A percentile compares a stretch with the other conserved stretches of the same genome.
Evolutionary conservation across 2,797 vertebrate species (phyloP).

Genomic region (Brachyalestes nurse): DNA sequence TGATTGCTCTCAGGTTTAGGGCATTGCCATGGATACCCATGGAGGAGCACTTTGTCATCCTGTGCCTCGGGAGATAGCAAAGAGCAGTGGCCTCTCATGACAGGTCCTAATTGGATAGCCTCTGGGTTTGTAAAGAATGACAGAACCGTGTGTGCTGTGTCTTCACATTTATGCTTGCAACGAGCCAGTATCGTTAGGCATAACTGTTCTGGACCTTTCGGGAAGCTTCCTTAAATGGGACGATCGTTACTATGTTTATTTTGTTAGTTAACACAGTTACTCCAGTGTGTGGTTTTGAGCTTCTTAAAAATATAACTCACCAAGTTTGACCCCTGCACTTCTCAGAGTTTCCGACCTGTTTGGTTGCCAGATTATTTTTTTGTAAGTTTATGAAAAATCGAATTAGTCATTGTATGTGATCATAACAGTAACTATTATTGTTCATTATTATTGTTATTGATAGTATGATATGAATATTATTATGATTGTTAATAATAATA

Average conservation of each 20-base stretch:
- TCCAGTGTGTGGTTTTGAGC: no score
- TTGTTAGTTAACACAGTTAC: not conserved
- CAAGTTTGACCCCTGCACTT: no score
- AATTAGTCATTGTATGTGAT: no score
- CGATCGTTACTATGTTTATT: not conserved
- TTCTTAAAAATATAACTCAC: no score
- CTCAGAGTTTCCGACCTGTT: no score
- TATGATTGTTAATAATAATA: no score
- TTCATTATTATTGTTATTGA: no score
- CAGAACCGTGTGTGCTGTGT: conserved; percentile 1
- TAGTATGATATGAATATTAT: no score
- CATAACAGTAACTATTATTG: no score
- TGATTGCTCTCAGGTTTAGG: conserved; percentile 15
- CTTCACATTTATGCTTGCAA: not conserved
- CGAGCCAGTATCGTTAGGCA: not conserved
- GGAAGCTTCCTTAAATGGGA: not conserved
- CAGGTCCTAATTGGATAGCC: conserved; percentile 30
- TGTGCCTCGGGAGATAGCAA: conserved; percentile 13
- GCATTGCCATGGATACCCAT: conserved; percentile 20
- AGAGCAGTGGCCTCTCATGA: conserved; percentile 12
- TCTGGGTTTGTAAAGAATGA: conserved; percentile 9
- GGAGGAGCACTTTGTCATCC: conserved; percentile 1
- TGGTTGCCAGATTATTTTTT: no score
- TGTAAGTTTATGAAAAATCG: no score
- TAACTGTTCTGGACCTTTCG: not conserved